Percentiles rank a stretch among this genome's conserved stretches.
These are phyloP conservation scores for Melitaea cinxia DNA, from an alignment of 1,140 invertebrate species.

Conservation along the genomic window DNA sequence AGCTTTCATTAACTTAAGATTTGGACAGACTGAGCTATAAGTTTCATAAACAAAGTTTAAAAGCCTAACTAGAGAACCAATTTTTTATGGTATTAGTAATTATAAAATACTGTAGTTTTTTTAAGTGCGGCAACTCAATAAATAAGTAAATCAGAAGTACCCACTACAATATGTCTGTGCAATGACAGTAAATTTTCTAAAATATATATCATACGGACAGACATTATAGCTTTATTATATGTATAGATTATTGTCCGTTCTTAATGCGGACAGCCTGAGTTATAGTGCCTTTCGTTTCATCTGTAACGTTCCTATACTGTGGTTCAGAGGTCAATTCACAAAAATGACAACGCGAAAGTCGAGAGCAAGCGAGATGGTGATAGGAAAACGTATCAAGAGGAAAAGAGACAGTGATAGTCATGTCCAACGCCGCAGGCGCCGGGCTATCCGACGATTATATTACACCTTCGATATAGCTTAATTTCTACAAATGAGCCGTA, in stretches of 20 bases:
- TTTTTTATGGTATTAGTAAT: too few relatives aligned
- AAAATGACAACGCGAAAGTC: slow-evolving; percentile 69
- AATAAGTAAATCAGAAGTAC: too few relatives aligned
- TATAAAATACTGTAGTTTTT: too few relatives aligned
- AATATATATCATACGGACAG: background rate
- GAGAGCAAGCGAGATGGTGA: slow-evolving; percentile 39
- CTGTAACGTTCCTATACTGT: slow-evolving; percentile 62
- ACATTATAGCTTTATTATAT: background rate
- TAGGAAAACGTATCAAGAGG: slow-evolving; percentile 30
- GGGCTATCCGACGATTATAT: slow-evolving; percentile 61
- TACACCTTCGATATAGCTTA: slow-evolving; percentile 55
- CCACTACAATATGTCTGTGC: background rate
- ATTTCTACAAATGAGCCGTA: slow-evolving; percentile 49
- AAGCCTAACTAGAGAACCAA: too few relatives aligned
- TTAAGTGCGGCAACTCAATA: too few relatives aligned
- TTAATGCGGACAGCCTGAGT: slow-evolving; percentile 38
- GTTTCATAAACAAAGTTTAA: too few relatives aligned
- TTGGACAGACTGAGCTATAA: too few relatives aligned
- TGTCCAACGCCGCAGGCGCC: slow-evolving; percentile 57
- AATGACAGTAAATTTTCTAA: background rate
- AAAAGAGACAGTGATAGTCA: slow-evolving; percentile 39
- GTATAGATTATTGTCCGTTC: slow-evolving; percentile 18
- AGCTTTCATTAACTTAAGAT: too few relatives aligned
- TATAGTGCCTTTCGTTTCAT: slow-evolving; percentile 54
- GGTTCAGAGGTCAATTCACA: slow-evolving; percentile 69